Percentiles rank a stretch among this genome's conserved stretches.
Evolutionary conservation across 1,140 invertebrate genomes (phyloP).

Genomic region (Mylabris phalerata): DNA sequence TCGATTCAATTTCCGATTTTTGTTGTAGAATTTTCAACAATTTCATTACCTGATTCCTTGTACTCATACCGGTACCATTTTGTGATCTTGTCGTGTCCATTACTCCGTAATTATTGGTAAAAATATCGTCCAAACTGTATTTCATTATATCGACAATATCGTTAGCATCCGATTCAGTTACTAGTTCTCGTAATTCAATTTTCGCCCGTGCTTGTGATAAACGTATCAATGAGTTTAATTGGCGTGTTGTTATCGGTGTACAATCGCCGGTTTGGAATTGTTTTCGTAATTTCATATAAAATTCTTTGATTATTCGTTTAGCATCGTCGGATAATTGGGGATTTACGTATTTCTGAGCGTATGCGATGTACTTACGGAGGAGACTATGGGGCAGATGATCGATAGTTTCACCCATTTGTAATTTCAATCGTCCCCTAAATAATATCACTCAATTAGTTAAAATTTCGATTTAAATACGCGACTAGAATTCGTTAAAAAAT

Average conservation of each 20-base stretch:
- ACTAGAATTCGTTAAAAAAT: no score
- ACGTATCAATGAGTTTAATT: conserved; percentile 82
- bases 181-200: conserved; percentile 72
- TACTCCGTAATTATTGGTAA: conserved; percentile 60
- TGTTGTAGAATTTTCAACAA: conserved; percentile 27
- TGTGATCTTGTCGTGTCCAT: conserved; percentile 64
- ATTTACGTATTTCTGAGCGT: conserved; percentile 82
- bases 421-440: conserved; percentile 45
- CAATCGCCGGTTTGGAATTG: conserved; percentile 49
- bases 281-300: conserved; percentile 73
- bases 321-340: conserved; percentile 69
- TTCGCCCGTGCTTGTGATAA: conserved; percentile 85
- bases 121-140: conserved; percentile 71
- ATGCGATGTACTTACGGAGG: conserved; percentile 85
- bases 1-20: conserved; percentile 64
- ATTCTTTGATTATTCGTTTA: conserved; percentile 62
- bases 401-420: conserved; percentile 52
- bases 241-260: conserved; percentile 73
- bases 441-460: conserved; percentile 1
- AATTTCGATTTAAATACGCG: no score
- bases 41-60: conserved; percentile 53
- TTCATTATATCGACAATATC: conserved; percentile 83
- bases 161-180: conserved; percentile 69
- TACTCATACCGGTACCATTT: conserved; percentile 67
- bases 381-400: conserved; percentile 68